These are phyloP conservation scores for Umimayanthus chanpuru DNA, from an alignment of 92 coral and sea anemone species.

Conservation along the genomic window DNA sequence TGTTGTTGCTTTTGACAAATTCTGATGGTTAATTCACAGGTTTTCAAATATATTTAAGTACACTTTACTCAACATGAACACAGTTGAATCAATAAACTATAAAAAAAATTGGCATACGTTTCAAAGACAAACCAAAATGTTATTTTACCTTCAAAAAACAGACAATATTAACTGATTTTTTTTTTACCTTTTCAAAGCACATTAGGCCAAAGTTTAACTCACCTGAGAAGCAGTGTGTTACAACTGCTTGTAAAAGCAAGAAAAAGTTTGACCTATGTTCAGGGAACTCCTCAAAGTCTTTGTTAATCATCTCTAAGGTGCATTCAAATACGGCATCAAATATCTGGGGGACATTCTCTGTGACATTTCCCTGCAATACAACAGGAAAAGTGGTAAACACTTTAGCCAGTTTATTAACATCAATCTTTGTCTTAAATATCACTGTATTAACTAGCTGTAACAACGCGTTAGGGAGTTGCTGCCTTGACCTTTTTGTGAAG, in stretches of 20 bases:
- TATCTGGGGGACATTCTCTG: slow-evolving; percentile 85
- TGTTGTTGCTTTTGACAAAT: too few species aligned
- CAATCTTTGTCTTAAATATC: too few species aligned
- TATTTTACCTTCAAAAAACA: neutral
- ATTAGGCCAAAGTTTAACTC: neutral
- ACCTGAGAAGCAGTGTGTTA: slow-evolving; percentile 98
- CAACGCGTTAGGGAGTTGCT: too few species aligned
- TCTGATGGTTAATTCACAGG: too few species aligned
- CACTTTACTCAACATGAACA: too few species aligned
- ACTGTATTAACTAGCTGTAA: too few species aligned
- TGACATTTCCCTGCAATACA: slow-evolving; percentile 72
- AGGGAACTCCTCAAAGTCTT: slow-evolving; percentile 98
- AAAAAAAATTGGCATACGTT: neutral
- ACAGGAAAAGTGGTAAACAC: neutral
- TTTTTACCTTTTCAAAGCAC: neutral
- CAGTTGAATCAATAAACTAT: neutral
- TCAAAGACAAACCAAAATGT: neutral
- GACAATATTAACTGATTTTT: neutral
- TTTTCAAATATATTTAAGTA: too few species aligned
- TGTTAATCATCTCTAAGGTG: slow-evolving; percentile 96
- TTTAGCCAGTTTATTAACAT: neutral
- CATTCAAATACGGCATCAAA: slow-evolving; percentile 99
- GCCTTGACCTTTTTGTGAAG: too few species aligned
- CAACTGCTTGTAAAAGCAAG: slow-evolving; percentile 94
- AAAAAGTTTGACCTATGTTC: slow-evolving; percentile 99